Percentiles rank a stretch among this genome's conserved stretches.
phyloP scores from a whole-genome alignment of 1,140 invertebrate species.

The Stenopsyche tienmushanensis region DNA sequence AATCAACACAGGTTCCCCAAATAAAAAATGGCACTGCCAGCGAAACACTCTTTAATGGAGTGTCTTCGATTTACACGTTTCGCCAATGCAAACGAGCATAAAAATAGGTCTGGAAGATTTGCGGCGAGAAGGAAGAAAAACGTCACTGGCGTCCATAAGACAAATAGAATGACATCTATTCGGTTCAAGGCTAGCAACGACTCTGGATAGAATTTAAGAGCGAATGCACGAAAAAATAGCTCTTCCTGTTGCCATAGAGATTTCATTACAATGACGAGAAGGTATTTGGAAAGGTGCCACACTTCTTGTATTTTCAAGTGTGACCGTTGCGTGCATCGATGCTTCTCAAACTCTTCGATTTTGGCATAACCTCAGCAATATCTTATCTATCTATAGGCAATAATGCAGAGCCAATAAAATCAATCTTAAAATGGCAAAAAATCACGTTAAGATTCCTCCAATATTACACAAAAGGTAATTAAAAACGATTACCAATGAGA shows the following conservation, averaged over 20 bases:
- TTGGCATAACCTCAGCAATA: no score
- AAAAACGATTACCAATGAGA: background rate
- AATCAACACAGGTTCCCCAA: background rate
- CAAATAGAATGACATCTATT: constrained; percentile 13
- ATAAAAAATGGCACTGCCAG: background rate
- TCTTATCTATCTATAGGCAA: no score
- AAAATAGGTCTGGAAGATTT: constrained; percentile 1
- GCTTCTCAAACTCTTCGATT: no score
- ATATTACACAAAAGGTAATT: background rate
- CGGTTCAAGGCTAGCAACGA: constrained; percentile 18
- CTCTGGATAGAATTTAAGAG: background rate
- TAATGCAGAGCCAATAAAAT: background rate
- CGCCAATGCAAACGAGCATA: background rate
- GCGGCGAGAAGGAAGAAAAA: background rate
- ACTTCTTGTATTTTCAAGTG: constrained; percentile 18
- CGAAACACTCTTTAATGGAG: background rate
- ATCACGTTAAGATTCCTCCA: background rate
- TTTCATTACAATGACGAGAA: constrained; percentile 14
- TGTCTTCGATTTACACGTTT: background rate
- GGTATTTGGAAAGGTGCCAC: constrained; percentile 20
- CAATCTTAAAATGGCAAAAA: background rate
- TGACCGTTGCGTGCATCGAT: no score
- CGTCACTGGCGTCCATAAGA: constrained; percentile 13
- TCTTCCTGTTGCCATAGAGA: constrained; percentile 11
- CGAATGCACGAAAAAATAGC: constrained; percentile 20